Evolutionary conservation across 1,140 invertebrate species (phyloP).

Genomic region (Melanaphis sacchari): DNA sequence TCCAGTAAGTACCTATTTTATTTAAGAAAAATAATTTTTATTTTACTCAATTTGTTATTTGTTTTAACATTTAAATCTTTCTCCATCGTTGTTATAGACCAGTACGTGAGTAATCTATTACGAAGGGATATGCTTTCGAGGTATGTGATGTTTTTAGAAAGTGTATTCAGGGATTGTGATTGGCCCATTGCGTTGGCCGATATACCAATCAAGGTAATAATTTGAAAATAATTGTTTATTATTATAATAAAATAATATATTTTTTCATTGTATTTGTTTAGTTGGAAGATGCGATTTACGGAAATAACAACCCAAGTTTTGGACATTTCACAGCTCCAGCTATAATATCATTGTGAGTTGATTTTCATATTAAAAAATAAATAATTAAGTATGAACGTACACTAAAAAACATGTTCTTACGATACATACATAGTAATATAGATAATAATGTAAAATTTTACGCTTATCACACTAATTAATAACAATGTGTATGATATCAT

Average conservation of each 20-base stretch:
- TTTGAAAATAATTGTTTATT: neutral
- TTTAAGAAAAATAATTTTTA: neutral
- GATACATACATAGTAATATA: neutral
- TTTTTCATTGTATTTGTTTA: conserved; percentile 54
- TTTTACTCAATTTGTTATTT: neutral
- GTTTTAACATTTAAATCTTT: neutral
- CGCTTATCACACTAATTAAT: neutral
- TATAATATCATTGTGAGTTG: conserved; percentile 61
- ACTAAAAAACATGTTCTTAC: neutral
- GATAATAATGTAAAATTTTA: neutral
- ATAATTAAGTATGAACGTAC: neutral
- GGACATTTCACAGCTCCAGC: conserved; percentile 62
- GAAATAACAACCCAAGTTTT: conserved; percentile 61
- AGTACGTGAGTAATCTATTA: conserved; percentile 62
- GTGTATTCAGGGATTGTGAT: conserved; percentile 61
- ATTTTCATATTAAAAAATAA: neutral
- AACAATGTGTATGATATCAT: neutral
- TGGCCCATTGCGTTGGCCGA: conserved; percentile 60
- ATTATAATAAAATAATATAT: neutral
- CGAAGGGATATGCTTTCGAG: conserved; percentile 61
- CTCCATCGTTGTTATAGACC: conserved; percentile 59
- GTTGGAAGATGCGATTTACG: conserved; percentile 61
- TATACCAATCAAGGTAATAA: conserved; percentile 61
- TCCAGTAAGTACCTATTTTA: conserved; percentile 67
- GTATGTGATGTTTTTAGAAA: conserved; percentile 61